Conservation (phyloP, 1,140 invertebrate genomes). For the Holotrichia oblita region DNA sequence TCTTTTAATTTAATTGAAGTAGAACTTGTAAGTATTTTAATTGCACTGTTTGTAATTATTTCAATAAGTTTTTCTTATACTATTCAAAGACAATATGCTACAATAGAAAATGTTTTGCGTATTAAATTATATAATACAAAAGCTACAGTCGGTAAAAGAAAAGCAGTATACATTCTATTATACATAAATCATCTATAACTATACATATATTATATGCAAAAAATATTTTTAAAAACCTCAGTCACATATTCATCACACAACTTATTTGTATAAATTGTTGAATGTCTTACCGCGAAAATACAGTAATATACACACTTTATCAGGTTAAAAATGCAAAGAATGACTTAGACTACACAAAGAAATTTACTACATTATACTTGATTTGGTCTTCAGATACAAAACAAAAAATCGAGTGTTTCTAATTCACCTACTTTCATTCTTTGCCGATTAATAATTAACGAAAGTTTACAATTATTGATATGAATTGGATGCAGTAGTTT, state of each 20-base stretch:
- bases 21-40: conserved; percentile 29
- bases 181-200: conserved; percentile 12
- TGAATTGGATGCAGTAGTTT: background rate
- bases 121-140: conserved; percentile 35
- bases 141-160: conserved; percentile 20
- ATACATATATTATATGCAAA: conserved; percentile 26
- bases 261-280: background rate
- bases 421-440: background rate
- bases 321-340: conserved; percentile 14
- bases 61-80: background rate
- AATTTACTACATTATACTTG: background rate
- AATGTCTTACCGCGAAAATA: background rate
- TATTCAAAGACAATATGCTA: conserved; percentile 23
- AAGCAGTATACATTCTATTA: conserved; percentile 4
- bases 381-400: background rate
- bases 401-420: background rate
- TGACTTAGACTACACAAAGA: background rate
- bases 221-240: conserved; percentile 2
- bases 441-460: background rate
- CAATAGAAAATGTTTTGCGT: conserved; percentile 22
- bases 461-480: background rate
- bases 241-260: conserved; percentile 27
- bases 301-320: background rate
- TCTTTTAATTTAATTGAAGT: background rate
- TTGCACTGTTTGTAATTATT: conserved; percentile 23